These are phyloP conservation scores for Chrysocyon brachyurus DNA, from an alignment of 2,797 vertebrate species.

Conservation along the genomic window DNA sequence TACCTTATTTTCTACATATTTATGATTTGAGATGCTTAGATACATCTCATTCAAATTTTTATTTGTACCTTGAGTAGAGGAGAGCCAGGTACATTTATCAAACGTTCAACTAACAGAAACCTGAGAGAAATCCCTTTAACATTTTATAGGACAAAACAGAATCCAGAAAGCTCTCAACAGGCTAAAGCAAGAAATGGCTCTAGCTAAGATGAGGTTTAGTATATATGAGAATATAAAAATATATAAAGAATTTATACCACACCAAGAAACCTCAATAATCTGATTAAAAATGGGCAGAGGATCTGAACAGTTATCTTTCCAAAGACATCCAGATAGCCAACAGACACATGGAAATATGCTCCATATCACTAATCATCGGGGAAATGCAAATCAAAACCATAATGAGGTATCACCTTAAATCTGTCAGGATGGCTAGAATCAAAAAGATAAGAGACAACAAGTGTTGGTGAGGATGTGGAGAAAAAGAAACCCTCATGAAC, in stretches of 20 bases:
- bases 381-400: background rate
- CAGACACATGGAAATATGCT: background rate
- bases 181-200: background rate
- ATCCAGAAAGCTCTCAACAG: background rate
- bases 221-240: background rate
- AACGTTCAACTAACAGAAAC: background rate
- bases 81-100: background rate
- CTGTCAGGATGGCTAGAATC: background rate
- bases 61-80: background rate
- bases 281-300: background rate
- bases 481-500: background rate
- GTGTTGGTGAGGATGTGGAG: background rate
- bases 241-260: background rate
- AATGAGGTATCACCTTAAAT: background rate
- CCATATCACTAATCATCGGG: background rate
- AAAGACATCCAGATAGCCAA: background rate
- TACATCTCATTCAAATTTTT: constrained; percentile 20
- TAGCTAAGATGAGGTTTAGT: background rate
- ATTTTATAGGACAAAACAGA: background rate
- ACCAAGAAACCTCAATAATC: background rate
- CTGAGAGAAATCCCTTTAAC: constrained; percentile 16
- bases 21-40: constrained; percentile 3
- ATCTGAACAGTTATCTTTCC: background rate
- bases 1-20: background rate
- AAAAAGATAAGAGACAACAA: background rate